Conservation (phyloP, 2,888 invertebrate species). For the Harpalus rubripes region DNA sequence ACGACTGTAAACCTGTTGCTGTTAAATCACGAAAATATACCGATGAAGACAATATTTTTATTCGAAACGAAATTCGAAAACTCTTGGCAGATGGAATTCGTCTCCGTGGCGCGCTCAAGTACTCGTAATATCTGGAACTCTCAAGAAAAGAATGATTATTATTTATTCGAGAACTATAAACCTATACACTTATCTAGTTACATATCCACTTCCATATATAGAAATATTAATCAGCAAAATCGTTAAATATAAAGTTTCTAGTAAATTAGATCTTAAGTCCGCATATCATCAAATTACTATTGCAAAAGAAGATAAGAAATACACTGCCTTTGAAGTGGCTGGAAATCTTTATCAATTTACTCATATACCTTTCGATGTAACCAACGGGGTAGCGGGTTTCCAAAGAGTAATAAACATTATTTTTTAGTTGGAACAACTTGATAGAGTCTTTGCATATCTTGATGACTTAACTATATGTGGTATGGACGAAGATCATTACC, state of each 20-base stretch:
- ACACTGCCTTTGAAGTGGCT: not conserved
- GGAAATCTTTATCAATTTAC: conserved; percentile 10
- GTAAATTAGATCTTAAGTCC: not conserved
- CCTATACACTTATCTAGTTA: not conserved
- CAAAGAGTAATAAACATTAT: not conserved
- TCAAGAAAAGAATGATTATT: not conserved
- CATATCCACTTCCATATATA: not conserved
- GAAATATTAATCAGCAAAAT: not conserved
- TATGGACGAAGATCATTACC: not conserved
- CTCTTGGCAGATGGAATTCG: not conserved
- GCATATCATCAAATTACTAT: conserved; percentile 1
- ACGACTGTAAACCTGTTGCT: not conserved
- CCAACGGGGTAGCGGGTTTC: not conserved
- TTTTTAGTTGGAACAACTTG: not conserved
- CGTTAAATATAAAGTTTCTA: not conserved
- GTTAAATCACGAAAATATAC: not conserved
- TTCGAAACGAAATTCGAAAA: not conserved
- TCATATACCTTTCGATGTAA: not conserved
- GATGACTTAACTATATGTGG: conserved; percentile 6
- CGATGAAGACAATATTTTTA: not conserved
- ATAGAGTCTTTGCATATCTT: not conserved
- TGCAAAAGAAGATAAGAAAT: not conserved
- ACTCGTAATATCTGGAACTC: conserved; percentile 1
- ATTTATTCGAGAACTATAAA: not conserved
- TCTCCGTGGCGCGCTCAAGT: conserved; percentile 7